Evolutionary conservation across 1,140 invertebrate species (phyloP), one percentile per base, ranked within the genome.

Genomic region (Drosophila grimshawi): DNA sequence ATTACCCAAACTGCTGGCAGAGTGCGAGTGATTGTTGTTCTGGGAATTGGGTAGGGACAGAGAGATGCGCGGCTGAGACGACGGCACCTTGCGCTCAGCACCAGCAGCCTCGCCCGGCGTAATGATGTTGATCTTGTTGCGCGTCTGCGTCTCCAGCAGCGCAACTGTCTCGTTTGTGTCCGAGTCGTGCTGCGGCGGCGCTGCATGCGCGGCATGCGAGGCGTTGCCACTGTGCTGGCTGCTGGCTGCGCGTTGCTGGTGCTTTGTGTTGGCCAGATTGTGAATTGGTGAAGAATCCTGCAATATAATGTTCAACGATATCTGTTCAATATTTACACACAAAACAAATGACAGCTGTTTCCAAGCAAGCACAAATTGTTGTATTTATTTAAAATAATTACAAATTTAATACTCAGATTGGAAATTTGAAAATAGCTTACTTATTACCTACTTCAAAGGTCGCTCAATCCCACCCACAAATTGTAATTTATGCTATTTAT

Each of bases 221-320:
- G 73, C 77, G 66, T 63, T 80, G 65, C 62, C 65, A 81, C 64
- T 77, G 62, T 80, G 86, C 76, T 78, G 91, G 88, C 76, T 85
- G 80, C 78, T 81, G 86, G 83, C 39, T 43, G 39, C 77, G 86
- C 78, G 83, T 76, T 79, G 79, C 55, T 92, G 83, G 62, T 92
- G 91, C 91, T 90, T 92, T 89, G 88, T 81, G 68, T 92, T 92
- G 79, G 91, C 91, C 91, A 92, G 91, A 91, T 92, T 92, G 91
- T 92, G 91, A 43, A 92, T 83, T 80, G 91, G 91, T 74, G 91
- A 92, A 70, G 91, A 92, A 74, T 92, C 91, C 91, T 92, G 45
- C 4, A 56, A 70, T 19, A 19, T 19, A 19, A 1, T 19, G 19
- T 19, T 19, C 19, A 19, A 19, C 19, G 19, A 19, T 19, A 19